Evolutionary conservation across 2,888 invertebrate genomes (phyloP), one percentile per base, ranked within the genome.

Genomic region (Xanthorhoe spadicearia): DNA sequence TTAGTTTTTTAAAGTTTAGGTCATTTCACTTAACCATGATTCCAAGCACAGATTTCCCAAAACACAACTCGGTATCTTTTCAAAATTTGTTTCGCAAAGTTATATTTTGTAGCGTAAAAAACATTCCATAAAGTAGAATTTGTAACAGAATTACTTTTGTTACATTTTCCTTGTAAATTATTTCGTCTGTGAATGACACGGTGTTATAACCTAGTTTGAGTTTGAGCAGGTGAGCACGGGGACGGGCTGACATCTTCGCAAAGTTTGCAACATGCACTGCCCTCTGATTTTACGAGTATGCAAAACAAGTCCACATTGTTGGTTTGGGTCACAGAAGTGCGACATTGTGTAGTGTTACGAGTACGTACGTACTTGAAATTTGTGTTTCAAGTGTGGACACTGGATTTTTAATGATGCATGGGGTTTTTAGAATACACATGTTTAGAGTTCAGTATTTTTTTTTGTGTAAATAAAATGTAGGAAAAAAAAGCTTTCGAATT

Each of bases 271-370:
- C 66, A 56, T 55, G 28, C 62, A 59, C 61, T 53, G 63, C n/a
- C 60, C 60, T 35, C 56, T 70, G 66, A 68, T 62, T 71, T 54
- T 60, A 73, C 66, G 52, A 65, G 64, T 67, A 71, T 70, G 66
- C 70, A 68, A 70, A 71, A 66, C 71, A 60, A 66, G 60, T 61
- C 18, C 46, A 69, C 69, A 69, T 55, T 70, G 70, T 70, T 69
- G 61, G 58, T 58, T 57, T 53, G 64, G 53, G 43, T 64, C 59
- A 57, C 61, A 64, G 56, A 35, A 43, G 46, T n/a, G 28, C 6
- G 35, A 51, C 15, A 9, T 15, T 53, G 49, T 53, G 23, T 55
- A 54, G 43, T 6, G 13, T 17, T 46, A 18, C 15, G 7, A 55
- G 62, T 32, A 56, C 28, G 17, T 38, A 55, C 18, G 8, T 18